phyloP scores from a whole-genome alignment of 2,113 vertebrate species.

The Regulus satrapa region DNA sequence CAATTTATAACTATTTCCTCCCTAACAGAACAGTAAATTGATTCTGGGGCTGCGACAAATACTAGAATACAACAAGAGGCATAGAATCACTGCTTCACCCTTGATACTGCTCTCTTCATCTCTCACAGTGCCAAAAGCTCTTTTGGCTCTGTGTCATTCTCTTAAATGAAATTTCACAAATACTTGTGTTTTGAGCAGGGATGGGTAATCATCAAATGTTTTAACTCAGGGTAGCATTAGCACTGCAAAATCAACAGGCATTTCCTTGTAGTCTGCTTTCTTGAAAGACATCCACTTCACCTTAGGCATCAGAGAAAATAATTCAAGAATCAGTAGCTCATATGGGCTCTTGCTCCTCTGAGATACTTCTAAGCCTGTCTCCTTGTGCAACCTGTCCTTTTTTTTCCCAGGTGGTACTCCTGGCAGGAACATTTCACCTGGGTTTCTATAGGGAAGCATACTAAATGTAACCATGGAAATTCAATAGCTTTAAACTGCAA shows the following conservation, averaged over 20 bases:
- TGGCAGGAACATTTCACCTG: not conserved
- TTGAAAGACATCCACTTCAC: not conserved
- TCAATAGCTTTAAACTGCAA: not conserved
- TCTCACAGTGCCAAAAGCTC: not conserved
- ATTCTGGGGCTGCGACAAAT: not conserved
- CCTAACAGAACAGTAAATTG: not conserved
- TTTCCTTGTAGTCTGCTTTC: not conserved
- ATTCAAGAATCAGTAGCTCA: not conserved
- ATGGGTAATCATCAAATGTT: not conserved
- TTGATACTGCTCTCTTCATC: not conserved
- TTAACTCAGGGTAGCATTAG: not conserved
- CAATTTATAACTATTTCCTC: not conserved
- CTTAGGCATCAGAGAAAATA: not conserved
- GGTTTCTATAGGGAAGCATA: not conserved
- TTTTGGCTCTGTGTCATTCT: not conserved
- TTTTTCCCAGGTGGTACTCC: not conserved
- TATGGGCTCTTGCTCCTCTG: not conserved
- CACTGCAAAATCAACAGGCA: not conserved
- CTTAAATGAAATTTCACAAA: not conserved
- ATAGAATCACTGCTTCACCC: not conserved
- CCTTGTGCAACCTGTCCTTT: not conserved
- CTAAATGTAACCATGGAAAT: not conserved
- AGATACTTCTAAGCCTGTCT: not conserved
- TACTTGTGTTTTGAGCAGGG: not conserved
- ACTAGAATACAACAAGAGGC: not conserved